A percentile compares a stretch with the other conserved stretches of the same genome.
These are phyloP conservation scores for Oreohelix idahoensis DNA, from an alignment of 1,140 invertebrate genomes.

Conservation along the genomic window DNA sequence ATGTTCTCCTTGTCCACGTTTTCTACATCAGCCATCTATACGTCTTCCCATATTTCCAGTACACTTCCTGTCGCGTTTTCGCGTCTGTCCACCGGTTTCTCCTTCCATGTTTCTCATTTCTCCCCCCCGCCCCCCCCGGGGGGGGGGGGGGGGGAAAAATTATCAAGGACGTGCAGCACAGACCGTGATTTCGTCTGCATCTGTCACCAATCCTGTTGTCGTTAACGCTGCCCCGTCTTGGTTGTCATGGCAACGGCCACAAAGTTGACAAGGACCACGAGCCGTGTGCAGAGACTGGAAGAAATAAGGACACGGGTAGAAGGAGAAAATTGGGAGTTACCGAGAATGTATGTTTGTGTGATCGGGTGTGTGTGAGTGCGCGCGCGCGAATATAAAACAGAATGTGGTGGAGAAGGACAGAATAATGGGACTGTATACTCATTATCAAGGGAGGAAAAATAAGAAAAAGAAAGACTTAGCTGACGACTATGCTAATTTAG, in stretches of 20 bases:
- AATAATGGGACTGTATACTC: no score
- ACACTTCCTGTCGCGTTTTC: background rate
- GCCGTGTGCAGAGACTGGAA: background rate
- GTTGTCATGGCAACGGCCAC: background rate
- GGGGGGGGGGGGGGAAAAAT: background rate
- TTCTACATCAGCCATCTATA: background rate
- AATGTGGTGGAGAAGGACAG: no score
- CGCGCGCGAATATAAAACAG: no score
- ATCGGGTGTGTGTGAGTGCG: no score
- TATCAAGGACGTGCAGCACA: background rate
- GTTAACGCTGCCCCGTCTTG: background rate
- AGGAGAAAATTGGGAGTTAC: no score
- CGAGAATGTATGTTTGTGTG: no score
- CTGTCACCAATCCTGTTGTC: slow-evolving; percentile 7
- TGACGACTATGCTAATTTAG: no score
- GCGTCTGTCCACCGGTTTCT: background rate
- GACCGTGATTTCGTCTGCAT: slow-evolving; percentile 1
- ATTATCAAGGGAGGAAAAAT: no score
- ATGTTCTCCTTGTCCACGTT: no score
- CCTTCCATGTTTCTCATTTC: background rate
- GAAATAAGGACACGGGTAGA: background rate
- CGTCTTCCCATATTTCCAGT: background rate
- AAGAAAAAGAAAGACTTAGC: no score
- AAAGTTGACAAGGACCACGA: background rate
- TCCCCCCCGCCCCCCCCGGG: background rate